Conservation (phyloP, 2,797 vertebrate genomes). For the Poecilia wingei region DNA sequence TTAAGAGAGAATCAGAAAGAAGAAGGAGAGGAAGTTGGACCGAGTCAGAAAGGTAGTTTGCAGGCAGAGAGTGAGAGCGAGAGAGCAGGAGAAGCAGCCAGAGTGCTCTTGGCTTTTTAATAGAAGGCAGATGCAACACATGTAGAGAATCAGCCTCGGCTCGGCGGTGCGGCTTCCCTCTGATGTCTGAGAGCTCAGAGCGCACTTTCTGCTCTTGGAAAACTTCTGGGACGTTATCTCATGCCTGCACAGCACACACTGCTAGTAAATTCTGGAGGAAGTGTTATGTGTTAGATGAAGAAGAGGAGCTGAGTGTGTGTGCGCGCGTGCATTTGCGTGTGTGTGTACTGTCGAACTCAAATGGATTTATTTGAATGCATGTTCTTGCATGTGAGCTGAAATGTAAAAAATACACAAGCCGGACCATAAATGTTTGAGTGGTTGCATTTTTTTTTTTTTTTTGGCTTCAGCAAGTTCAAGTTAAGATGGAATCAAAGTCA, state of each 20-base stretch:
- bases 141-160: slow-evolving; percentile 85
- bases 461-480: not conserved
- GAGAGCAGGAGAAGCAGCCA: slow-evolving; percentile 56
- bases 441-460: not conserved
- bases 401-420: slow-evolving; percentile 2
- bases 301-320: slow-evolving; percentile 33
- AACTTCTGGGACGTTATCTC: slow-evolving; percentile 85
- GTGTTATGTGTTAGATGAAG: slow-evolving; percentile 61
- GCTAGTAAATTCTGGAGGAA: slow-evolving; percentile 67
- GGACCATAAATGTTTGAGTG: slow-evolving; percentile 1
- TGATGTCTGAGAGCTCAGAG: slow-evolving; percentile 87
- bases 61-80: slow-evolving; percentile 59
- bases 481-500: not conserved
- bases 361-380: slow-evolving; percentile 18
- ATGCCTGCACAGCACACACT: slow-evolving; percentile 75
- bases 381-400: slow-evolving; percentile 8
- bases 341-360: slow-evolving; percentile 1
- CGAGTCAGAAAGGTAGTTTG: slow-evolving; percentile 63
- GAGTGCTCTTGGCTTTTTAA: slow-evolving; percentile 75
- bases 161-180: slow-evolving; percentile 79
- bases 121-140: slow-evolving; percentile 79
- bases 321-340: slow-evolving; percentile 18
- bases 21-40: slow-evolving; percentile 42
- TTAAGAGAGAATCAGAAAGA: slow-evolving; percentile 32
- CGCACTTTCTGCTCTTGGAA: slow-evolving; percentile 84